A percentile compares a stretch with the other conserved stretches of the same genome.
Evolutionary conservation across 1,140 invertebrate species (phyloP).

Genomic region (Apis laboriosa): DNA sequence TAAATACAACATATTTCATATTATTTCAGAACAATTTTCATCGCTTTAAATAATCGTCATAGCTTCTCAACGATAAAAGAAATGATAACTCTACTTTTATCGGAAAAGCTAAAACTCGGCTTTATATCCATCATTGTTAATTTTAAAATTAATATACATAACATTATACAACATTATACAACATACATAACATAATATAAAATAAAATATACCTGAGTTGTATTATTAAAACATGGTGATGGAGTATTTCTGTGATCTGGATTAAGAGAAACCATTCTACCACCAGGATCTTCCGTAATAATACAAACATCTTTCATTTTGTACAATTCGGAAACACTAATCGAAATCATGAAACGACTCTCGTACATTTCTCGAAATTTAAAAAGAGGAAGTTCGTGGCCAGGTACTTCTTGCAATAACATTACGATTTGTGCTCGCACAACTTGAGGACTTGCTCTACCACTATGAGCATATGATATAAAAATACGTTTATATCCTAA

Average conservation of each 20-base stretch:
- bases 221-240: conserved; percentile 79
- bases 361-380: conserved; percentile 93
- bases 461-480: conserved; percentile 87
- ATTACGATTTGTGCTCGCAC: conserved; percentile 85
- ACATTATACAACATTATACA: not conserved
- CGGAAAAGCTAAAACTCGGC: conserved; percentile 68
- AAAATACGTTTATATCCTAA: conserved; percentile 91
- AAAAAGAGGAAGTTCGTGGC: conserved; percentile 89
- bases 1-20: not conserved
- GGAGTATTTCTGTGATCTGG: conserved; percentile 82
- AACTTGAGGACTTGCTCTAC: conserved; percentile 84
- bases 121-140: conserved; percentile 60
- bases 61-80: conserved; percentile 62
- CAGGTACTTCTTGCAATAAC: conserved; percentile 87
- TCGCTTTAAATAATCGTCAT: conserved; percentile 76
- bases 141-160: not conserved
- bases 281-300: conserved; percentile 87
- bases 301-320: conserved; percentile 89
- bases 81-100: conserved; percentile 73
- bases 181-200: not conserved
- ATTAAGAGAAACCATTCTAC: conserved; percentile 86
- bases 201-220: conserved; percentile 70
- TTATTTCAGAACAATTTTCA: conserved; percentile 49
- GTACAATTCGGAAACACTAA: conserved; percentile 91
- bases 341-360: conserved; percentile 88